Conservation (phyloP, 1,140 invertebrate genomes). For the Sesamia nonagrioides region DNA sequence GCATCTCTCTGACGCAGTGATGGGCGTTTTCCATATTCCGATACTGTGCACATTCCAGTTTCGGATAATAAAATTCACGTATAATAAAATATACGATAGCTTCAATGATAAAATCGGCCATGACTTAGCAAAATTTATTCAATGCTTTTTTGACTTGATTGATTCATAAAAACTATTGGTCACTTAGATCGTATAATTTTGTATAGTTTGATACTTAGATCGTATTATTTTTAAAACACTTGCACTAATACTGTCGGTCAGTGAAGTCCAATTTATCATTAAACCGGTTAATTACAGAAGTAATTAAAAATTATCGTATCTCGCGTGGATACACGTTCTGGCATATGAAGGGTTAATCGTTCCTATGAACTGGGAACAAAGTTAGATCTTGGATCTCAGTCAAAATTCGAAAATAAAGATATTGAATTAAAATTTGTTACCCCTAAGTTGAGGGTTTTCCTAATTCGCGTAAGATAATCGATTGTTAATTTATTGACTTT, state of each 20-base stretch:
- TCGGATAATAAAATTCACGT: background rate
- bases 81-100: no score
- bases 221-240: background rate
- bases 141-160: background rate
- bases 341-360: background rate
- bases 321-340: no score
- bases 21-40: background rate
- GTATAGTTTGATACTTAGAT: background rate
- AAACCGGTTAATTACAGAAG: no score
- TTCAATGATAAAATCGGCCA: background rate
- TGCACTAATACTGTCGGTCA: background rate
- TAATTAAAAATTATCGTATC: no score
- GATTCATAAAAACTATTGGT: background rate
- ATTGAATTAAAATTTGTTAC: background rate
- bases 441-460: background rate
- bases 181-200: background rate
- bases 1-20: background rate
- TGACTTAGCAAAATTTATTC: background rate
- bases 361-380: background rate
- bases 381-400: constrained; percentile 2
- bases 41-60: constrained; percentile 30
- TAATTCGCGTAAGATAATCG: background rate
- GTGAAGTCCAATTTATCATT: background rate
- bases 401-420: background rate
- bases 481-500: constrained; percentile 5